Percentiles rank a stretch among this genome's conserved stretches.
These are phyloP conservation scores for Cyanistes caeruleus DNA, from an alignment of 2,113 vertebrate genomes.

Conservation along the genomic window DNA sequence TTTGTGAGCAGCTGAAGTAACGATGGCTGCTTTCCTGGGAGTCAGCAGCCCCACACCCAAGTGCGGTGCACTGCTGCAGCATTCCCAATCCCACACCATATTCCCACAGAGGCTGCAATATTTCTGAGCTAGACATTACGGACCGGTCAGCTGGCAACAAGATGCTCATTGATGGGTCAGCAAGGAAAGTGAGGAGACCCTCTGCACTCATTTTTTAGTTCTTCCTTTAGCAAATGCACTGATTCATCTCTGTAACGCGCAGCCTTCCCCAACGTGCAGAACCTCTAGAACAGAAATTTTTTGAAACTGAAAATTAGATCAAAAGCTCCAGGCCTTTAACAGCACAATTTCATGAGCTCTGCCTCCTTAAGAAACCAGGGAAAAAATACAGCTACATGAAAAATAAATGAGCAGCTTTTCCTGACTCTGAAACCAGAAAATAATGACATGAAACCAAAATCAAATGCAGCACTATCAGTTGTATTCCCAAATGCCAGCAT, in stretches of 20 bases:
- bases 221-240: not conserved
- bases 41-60: rapidly evolving
- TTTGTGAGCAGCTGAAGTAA: not conserved
- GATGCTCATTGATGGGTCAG: not conserved
- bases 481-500: not conserved
- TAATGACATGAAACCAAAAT: conserved; percentile 25
- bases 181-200: not conserved
- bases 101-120: not conserved
- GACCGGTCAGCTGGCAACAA: rapidly evolving
- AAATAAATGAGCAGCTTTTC: conserved; percentile 60
- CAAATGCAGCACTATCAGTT: not conserved
- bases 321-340: not conserved
- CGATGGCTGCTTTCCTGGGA: not conserved
- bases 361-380: conserved; percentile 12
- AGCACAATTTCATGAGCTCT: not conserved
- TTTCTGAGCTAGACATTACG: not conserved
- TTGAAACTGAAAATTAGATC: not conserved
- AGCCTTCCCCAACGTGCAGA: not conserved
- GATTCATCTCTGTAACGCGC: not conserved
- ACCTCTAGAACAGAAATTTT: not conserved
- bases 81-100: not conserved
- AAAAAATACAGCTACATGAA: conserved; percentile 43
- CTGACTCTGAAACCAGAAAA: conserved; percentile 46
- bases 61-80: not conserved
- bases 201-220: not conserved